phyloP scores from a whole-genome alignment of 2,888 invertebrate species.

The Megalurothrips usitatus region DNA sequence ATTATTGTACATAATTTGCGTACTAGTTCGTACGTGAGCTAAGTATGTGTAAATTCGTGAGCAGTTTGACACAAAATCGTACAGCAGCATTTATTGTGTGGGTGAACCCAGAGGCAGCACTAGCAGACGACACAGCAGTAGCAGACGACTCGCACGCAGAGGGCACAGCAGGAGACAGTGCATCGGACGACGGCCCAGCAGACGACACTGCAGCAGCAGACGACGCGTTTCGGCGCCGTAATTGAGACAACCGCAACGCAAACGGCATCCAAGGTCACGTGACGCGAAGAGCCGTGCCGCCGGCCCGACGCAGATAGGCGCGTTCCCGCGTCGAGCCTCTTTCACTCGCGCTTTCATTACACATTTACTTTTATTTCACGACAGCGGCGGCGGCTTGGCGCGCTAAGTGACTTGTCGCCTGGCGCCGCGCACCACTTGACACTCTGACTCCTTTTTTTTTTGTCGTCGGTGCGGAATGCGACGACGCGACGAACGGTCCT shows the following conservation, averaged over 20 bases:
- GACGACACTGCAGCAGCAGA: background rate
- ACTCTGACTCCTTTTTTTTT: background rate
- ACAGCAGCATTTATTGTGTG: no score
- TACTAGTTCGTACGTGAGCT: no score
- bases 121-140: no score
- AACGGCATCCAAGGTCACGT: background rate
- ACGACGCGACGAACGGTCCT: background rate
- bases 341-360: background rate
- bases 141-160: no score
- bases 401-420: background rate
- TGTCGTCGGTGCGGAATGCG: background rate
- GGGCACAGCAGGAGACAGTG: no score
- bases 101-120: no score
- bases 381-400: background rate
- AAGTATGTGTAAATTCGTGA: no score
- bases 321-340: background rate
- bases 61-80: no score
- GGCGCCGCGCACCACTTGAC: no score
- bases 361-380: background rate
- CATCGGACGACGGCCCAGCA: no score
- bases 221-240: background rate
- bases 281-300: background rate
- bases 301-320: no score
- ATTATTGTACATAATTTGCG: no score
- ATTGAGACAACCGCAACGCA: background rate